Conservation (phyloP, 2,797 vertebrate genomes). For the Notamacropus eugenii region DNA sequence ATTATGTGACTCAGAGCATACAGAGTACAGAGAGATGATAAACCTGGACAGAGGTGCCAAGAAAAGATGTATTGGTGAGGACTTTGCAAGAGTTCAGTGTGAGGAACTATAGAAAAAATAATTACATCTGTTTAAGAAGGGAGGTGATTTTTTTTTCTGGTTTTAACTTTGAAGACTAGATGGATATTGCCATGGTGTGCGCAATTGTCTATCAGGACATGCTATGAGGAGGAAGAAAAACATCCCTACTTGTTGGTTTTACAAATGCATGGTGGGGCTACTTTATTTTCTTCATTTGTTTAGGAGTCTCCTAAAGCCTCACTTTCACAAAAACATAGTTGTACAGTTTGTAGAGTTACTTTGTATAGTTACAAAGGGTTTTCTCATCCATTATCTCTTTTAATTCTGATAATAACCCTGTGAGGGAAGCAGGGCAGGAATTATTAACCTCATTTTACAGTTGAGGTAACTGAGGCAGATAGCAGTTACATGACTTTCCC, state of each 20-base stretch:
- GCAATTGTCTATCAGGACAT: not conserved
- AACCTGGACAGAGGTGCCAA: slow-evolving; percentile 34
- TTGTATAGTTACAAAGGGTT: not conserved
- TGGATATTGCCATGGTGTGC: slow-evolving; percentile 41
- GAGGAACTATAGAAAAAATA: slow-evolving; percentile 49
- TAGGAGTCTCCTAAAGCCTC: not conserved
- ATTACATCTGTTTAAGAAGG: slow-evolving; percentile 39
- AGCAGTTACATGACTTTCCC: not conserved
- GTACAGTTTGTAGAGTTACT: not conserved
- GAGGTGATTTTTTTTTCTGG: slow-evolving; percentile 28
- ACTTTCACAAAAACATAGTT: not conserved
- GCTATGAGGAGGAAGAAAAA: slow-evolving; percentile 24
- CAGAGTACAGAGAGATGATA: slow-evolving; percentile 27
- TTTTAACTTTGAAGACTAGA: slow-evolving; percentile 53
- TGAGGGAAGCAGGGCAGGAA: not conserved
- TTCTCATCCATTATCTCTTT: slow-evolving; percentile 16
- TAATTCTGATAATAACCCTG: not conserved
- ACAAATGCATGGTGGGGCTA: not conserved
- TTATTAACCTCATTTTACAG: not conserved
- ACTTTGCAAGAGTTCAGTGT: not conserved
- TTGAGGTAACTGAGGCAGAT: not conserved
- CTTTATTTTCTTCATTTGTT: slow-evolving; percentile 47
- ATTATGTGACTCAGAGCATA: slow-evolving; percentile 69
- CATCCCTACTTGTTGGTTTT: not conserved
- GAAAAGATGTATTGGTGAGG: slow-evolving; percentile 51